A percentile compares a stretch with the other conserved stretches of the same genome.
phyloP scores from a whole-genome alignment of 2,888 invertebrate genomes.

The Boloria selene region DNA sequence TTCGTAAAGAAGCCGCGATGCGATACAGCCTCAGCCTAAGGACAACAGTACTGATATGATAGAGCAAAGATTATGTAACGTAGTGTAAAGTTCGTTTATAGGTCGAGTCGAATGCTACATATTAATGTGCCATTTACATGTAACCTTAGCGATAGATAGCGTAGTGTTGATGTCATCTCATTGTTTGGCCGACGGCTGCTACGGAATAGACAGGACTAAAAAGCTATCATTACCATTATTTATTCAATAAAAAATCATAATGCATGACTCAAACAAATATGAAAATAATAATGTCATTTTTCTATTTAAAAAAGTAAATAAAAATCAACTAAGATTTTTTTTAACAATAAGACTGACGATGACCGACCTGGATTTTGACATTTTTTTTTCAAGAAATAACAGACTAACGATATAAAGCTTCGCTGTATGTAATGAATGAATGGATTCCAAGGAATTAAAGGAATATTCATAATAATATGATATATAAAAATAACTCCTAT shows the following conservation, averaged over 20 bases:
- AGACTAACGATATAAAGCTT: too few species aligned
- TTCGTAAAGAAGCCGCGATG: conserved; percentile 21
- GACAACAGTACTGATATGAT: conserved; percentile 77
- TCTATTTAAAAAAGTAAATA: too few species aligned
- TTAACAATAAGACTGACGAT: too few species aligned
- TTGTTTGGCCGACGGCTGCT: conserved; percentile 20
- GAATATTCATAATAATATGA: too few species aligned
- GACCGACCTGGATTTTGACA: too few species aligned
- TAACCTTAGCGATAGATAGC: conserved; percentile 56
- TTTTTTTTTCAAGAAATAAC: too few species aligned
- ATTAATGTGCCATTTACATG: conserved; percentile 73
- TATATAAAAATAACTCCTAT: too few species aligned
- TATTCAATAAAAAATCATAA: background rate
- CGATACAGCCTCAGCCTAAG: conserved; percentile 51
- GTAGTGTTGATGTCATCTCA: conserved; percentile 31
- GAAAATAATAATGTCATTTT: too few species aligned
- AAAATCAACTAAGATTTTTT: too few species aligned
- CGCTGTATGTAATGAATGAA: too few species aligned
- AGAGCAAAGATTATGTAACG: conserved; percentile 71
- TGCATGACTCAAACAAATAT: background rate
- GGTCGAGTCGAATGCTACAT: conserved; percentile 55
- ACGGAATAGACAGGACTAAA: background rate
- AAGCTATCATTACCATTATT: conserved; percentile 13
- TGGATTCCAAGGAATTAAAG: too few species aligned
- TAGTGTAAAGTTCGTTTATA: conserved; percentile 38